Conservation (phyloP, 2,888 invertebrate species). For the Aricia artaxerxes region DNA sequence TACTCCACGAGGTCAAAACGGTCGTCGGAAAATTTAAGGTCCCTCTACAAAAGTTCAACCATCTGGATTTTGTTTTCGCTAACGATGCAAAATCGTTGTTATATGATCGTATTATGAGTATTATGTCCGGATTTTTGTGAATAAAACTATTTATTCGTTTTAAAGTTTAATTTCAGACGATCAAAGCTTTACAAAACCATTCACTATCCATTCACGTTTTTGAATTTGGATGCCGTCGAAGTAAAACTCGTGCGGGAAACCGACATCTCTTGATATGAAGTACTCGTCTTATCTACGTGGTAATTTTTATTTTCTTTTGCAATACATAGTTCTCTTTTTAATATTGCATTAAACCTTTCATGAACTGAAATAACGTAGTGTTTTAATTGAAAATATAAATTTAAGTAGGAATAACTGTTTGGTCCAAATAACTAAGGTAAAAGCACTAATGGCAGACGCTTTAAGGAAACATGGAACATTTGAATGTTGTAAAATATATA, state of each 20-base stretch:
- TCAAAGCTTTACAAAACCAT: slow-evolving; percentile 38
- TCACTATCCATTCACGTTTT: neutral
- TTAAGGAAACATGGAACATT: no score
- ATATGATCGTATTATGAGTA: slow-evolving; percentile 74
- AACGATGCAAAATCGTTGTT: slow-evolving; percentile 80
- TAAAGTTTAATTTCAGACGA: slow-evolving; percentile 34
- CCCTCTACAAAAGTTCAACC: slow-evolving; percentile 71
- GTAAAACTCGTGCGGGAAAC: slow-evolving; percentile 31
- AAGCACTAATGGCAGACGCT: no score
- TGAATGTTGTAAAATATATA: no score
- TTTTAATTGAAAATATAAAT: no score
- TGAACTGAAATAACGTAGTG: slow-evolving; percentile 51
- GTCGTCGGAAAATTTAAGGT: slow-evolving; percentile 73
- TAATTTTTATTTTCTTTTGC: slow-evolving; percentile 47
- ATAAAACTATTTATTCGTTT: slow-evolving; percentile 36
- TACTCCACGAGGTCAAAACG: slow-evolving; percentile 64
- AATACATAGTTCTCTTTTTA: slow-evolving; percentile 59
- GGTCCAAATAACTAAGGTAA: no score
- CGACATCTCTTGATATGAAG: slow-evolving; percentile 52
- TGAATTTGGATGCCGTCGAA: neutral
- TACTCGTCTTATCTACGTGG: slow-evolving; percentile 52
- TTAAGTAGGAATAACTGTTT: no score
- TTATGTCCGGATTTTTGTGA: slow-evolving; percentile 64
- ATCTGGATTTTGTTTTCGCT: slow-evolving; percentile 81
- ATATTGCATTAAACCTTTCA: slow-evolving; percentile 62